phyloP scores from a whole-genome alignment of 2,113 vertebrate species.

The Aphyosemion australe region DNA sequence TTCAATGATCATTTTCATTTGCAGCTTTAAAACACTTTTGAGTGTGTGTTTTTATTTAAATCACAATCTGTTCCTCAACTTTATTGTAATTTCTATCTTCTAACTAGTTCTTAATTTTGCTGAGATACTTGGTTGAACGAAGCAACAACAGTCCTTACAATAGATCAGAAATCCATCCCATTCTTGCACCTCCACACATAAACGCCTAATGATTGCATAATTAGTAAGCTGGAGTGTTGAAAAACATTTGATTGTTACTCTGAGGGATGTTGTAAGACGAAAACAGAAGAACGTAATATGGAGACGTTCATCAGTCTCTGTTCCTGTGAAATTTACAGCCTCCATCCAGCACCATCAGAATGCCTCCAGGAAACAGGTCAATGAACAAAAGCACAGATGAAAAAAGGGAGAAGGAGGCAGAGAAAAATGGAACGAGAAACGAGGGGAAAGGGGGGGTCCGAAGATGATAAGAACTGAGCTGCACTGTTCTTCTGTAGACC shows the following conservation, averaged over 20 bases:
- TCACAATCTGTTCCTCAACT: no score
- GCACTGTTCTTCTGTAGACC: slow-evolving; percentile 62
- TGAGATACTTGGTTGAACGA: background rate
- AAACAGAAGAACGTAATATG: slow-evolving; percentile 2
- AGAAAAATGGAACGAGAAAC: slow-evolving; percentile 27
- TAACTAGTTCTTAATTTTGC: background rate
- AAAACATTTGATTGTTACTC: background rate
- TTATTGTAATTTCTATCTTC: no score
- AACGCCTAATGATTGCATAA: background rate
- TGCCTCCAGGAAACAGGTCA: slow-evolving; percentile 74
- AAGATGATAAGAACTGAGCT: slow-evolving; percentile 69
- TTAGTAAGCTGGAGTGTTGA: background rate
- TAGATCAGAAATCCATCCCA: background rate
- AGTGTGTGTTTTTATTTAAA: no score
- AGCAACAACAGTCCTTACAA: slow-evolving; percentile 7
- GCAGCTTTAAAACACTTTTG: no score
- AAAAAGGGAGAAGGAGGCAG: slow-evolving; percentile 27
- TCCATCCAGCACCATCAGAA: slow-evolving; percentile 41
- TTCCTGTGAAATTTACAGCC: slow-evolving; percentile 42
- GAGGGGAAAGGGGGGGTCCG: slow-evolving; percentile 35
- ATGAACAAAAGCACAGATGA: slow-evolving; percentile 52
- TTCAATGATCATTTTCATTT: no score
- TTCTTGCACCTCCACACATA: background rate
- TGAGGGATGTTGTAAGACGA: background rate
- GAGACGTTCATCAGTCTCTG: slow-evolving; percentile 31